Evolutionary conservation across 2,888 invertebrate species (phyloP).

Genomic region (Boloria euphrosyne): DNA sequence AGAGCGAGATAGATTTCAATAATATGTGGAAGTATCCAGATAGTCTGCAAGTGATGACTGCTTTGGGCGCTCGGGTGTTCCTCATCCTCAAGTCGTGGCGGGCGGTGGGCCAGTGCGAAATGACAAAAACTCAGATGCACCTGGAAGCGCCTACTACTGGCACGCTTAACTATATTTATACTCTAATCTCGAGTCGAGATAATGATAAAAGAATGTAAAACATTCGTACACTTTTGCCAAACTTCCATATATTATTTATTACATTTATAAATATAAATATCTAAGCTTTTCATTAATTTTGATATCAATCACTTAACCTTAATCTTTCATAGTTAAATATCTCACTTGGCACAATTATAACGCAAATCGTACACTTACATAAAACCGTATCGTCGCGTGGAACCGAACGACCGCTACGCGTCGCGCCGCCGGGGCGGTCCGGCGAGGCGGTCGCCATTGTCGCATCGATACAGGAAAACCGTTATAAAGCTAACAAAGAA

Average conservation of each 20-base stretch:
- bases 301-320: constrained; percentile 81
- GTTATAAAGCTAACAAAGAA: constrained; percentile 80
- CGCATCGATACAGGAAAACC: constrained; percentile 67
- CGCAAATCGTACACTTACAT: constrained; percentile 74
- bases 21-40: constrained; percentile 72
- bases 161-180: constrained; percentile 46
- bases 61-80: constrained; percentile 21
- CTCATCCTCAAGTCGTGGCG: constrained; percentile 15
- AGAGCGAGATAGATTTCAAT: constrained; percentile 71
- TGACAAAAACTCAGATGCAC: constrained; percentile 30
- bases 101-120: constrained; percentile 29
- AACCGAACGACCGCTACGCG: constrained; percentile 52
- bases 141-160: constrained; percentile 30
- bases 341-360: constrained; percentile 81
- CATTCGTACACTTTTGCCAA: constrained; percentile 70
- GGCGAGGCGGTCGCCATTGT: constrained; percentile 35
- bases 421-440: constrained; percentile 49
- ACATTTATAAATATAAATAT: constrained; percentile 79
- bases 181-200: constrained; percentile 44
- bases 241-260: constrained; percentile 80
- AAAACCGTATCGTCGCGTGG: constrained; percentile 53
- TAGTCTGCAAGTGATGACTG: constrained; percentile 35
- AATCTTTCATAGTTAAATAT: constrained; percentile 77
- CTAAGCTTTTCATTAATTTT: constrained; percentile 77
- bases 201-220: constrained; percentile 63